Percentiles rank a stretch among this genome's conserved stretches.
Evolutionary conservation across 2,797 vertebrate species (phyloP).

Genomic region (Phrynocephalus forsythii): DNA sequence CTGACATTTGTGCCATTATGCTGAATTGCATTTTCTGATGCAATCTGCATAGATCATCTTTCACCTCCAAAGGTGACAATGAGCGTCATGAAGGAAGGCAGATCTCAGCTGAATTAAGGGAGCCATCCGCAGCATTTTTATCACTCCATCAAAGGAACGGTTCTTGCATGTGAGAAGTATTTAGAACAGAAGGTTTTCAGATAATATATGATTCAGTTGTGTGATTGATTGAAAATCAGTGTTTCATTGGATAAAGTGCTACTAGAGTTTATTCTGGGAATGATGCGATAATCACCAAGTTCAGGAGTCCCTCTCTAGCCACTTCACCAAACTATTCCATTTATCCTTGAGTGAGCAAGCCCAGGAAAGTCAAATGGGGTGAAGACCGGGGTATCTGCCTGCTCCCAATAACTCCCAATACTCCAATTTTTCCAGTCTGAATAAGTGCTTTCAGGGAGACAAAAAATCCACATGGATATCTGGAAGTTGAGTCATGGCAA

Average conservation of each 20-base stretch:
- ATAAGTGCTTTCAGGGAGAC: too few relatives aligned
- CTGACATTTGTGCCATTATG: constrained; percentile 47
- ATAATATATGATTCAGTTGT: background rate
- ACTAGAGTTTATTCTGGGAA: background rate
- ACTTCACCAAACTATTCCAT: too few relatives aligned
- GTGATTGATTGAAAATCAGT: background rate
- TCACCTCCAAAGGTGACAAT: constrained; percentile 21
- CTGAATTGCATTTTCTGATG: constrained; percentile 45
- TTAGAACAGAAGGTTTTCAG: constrained; percentile 2
- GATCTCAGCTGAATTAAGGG: constrained; percentile 8
- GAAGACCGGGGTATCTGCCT: too few relatives aligned
- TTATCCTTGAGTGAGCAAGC: too few relatives aligned
- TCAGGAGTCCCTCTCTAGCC: too few relatives aligned
- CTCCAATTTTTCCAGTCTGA: too few relatives aligned
- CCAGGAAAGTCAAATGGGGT: too few relatives aligned
- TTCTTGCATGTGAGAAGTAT: constrained; percentile 29
- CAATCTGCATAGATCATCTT: constrained; percentile 63
- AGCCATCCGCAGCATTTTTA: constrained; percentile 2
- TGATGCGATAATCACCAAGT: too few relatives aligned
- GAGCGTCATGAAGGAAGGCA: constrained; percentile 31
- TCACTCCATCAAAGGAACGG: background rate
- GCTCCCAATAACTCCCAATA: too few relatives aligned
- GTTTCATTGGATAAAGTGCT: background rate
- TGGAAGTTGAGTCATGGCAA: too few relatives aligned
- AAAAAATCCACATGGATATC: too few relatives aligned